These are phyloP conservation scores for Drosophila nigritarsus DNA, from an alignment of 2,888 invertebrate species.

Conservation along the genomic window DNA sequence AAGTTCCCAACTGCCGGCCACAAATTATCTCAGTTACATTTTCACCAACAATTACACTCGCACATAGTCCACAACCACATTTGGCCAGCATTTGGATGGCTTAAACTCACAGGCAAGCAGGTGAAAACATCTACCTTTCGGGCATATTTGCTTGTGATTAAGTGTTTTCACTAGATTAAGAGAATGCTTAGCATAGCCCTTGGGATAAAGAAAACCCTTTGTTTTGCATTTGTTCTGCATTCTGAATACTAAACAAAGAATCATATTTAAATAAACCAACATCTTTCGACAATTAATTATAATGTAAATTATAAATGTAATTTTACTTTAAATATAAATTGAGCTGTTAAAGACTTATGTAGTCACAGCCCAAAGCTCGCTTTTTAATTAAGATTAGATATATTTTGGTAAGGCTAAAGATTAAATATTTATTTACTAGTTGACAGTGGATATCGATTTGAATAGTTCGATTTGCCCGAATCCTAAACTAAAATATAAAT, in stretches of 20 bases:
- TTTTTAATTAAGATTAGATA: background rate
- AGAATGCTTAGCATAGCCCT: background rate
- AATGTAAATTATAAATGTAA: background rate
- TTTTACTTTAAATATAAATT: background rate
- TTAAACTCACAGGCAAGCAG: background rate
- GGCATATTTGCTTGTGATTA: background rate
- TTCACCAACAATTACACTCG: constrained; percentile 11
- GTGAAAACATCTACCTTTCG: background rate
- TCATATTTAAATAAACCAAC: background rate
- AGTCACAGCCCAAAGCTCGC: background rate
- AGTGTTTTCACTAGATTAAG: background rate
- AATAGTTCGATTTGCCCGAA: background rate
- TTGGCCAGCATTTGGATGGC: constrained; percentile 6
- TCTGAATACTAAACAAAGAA: background rate
- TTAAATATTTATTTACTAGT: no score
- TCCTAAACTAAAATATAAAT: background rate
- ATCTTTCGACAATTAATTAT: background rate
- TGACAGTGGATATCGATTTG: background rate
- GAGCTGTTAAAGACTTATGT: background rate
- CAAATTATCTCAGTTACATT: constrained; percentile 6
- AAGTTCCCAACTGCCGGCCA: constrained; percentile 2
- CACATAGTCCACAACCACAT: background rate
- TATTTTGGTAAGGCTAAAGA: background rate
- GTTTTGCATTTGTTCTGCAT: background rate
- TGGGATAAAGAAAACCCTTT: background rate